Percentiles rank a stretch among this genome's conserved stretches.
These are phyloP conservation scores for Venusia cambrica DNA, from an alignment of 2,888 invertebrate species.

Conservation along the genomic window DNA sequence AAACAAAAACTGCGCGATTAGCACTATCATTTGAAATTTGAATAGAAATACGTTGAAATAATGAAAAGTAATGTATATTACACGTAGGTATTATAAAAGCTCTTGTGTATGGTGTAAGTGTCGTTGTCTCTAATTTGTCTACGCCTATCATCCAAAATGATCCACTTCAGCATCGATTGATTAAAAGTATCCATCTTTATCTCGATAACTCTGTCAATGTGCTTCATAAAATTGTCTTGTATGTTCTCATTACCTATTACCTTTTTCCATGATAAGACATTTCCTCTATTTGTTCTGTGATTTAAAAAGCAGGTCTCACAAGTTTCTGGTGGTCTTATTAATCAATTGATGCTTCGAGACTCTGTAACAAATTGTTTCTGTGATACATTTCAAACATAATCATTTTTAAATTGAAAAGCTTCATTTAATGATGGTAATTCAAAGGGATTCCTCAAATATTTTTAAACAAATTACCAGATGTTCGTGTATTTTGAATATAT, in stretches of 20 bases:
- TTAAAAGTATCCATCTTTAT: no score
- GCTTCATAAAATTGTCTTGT: no score
- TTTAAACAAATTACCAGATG: no score
- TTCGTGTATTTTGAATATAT: conserved; percentile 24
- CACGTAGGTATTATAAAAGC: conserved; percentile 61
- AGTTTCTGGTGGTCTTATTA: conserved; percentile 4
- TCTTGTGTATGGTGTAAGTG: conserved; percentile 71
- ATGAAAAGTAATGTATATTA: conserved; percentile 19
- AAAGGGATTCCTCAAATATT: no score
- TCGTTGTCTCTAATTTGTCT: conserved; percentile 74
- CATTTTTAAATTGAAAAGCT: neutral
- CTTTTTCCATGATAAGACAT: no score
- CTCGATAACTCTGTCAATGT: no score
- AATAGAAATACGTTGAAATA: conserved; percentile 24
- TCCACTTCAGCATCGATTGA: conserved; percentile 14
- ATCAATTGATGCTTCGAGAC: conserved; percentile 21
- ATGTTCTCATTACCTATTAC: no score
- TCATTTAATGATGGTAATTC: no score
- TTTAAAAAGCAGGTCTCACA: no score
- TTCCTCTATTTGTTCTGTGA: no score
- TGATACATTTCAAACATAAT: conserved; percentile 36
- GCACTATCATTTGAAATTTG: no score
- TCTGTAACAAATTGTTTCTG: conserved; percentile 19
- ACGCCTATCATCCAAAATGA: conserved; percentile 26
- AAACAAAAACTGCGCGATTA: no score